Evolutionary conservation across 2,888 invertebrate species (phyloP).

Genomic region (Eucera pruinosa): DNA sequence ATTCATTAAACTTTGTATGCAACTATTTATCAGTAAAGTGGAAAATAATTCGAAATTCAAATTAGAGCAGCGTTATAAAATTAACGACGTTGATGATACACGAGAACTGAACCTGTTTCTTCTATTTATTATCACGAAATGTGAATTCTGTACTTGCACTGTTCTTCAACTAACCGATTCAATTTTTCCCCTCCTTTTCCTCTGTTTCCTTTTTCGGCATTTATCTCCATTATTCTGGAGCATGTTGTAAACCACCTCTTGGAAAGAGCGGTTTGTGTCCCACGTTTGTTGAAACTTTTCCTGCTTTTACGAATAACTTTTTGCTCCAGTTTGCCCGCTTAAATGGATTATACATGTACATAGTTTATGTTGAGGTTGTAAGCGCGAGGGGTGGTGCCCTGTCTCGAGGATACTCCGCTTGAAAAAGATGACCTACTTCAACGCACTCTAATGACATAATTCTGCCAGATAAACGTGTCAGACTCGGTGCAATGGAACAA

Average conservation of each 20-base stretch:
- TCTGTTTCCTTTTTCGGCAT: neutral
- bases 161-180: no score
- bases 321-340: constrained; percentile 22
- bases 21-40: no score
- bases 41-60: no score
- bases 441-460: constrained; percentile 49
- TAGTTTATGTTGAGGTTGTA: constrained; percentile 18
- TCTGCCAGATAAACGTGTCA: constrained; percentile 43
- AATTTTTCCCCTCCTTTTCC: no score
- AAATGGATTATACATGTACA: constrained; percentile 45
- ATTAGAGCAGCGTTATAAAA: no score
- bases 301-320: constrained; percentile 47
- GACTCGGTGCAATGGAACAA: constrained; percentile 28
- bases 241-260: constrained; percentile 12
- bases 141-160: no score
- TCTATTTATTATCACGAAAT: no score
- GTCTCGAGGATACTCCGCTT: constrained; percentile 34
- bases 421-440: constrained; percentile 53
- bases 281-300: constrained; percentile 32
- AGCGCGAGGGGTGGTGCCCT: neutral
- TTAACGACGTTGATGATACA: no score
- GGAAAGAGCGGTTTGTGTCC: constrained; percentile 17
- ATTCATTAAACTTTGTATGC: no score
- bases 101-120: no score
- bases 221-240: constrained; percentile 26